Evolutionary conservation across 2,113 vertebrate genomes (phyloP), one percentile per base, ranked within the genome.

Genomic region (Orientallactaga bullata): DNA sequence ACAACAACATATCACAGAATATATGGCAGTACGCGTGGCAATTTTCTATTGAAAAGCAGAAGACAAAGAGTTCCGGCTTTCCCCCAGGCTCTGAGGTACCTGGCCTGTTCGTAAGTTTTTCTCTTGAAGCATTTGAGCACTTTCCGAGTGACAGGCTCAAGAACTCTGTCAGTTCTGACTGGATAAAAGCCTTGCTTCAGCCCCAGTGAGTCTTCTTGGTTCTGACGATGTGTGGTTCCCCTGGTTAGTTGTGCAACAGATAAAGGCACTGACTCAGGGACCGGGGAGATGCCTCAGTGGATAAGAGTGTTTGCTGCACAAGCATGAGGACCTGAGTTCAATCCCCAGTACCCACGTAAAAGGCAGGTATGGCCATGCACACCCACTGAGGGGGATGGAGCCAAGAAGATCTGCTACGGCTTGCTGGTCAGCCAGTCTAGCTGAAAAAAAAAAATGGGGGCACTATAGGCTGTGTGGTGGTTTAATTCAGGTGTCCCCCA

Each of bases 41-140:
- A 65, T 68, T 85, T 86, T 86, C 28, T 61, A 55, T 68, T 89
- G 71, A 84, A 88, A 96, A 74, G 26, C 3, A 18, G 82, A 82
- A 95, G 15, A 21, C 84, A 32, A 72, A 78, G 42, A 3, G 37
- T n/a, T 76, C 63, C 88, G 39, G 32, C 42, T 58, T 61, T 80
- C 91, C 61, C 13, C 39, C 11, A 92, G 60, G 39, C 5, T 39
- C 35, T 68, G 10, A 88, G 65, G 63, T 65, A 12, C 11, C 28
- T 32, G 74, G 73, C n/a, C 28, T 37, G 69, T 87, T 87, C 68
- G 39, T 78, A 77, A 42, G 69, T 37, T n/a, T n/a, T n/a, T 79
- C 76, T 24, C 60, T 89, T 39, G 35, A 61, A 89, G 20, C 42
- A 32, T 32, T n/a, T 74, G 30, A 28, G 26, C 12, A 30, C 7